Percentiles rank a stretch among this genome's conserved stretches.
Evolutionary conservation across 1,140 invertebrate species (phyloP).

Genomic region (Macrocentrus cingulum): DNA sequence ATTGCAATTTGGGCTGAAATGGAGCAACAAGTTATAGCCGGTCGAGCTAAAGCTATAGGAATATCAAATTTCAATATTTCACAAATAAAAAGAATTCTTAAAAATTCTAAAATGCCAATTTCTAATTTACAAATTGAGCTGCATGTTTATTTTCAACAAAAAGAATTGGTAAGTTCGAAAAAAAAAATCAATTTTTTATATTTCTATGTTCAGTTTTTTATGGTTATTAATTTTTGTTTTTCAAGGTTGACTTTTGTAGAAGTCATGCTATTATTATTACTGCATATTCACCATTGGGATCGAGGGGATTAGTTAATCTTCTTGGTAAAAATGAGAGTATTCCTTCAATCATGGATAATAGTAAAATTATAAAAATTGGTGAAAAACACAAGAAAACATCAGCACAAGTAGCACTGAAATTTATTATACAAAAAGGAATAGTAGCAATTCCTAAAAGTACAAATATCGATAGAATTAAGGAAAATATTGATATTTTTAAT

Average conservation of each 20-base stretch:
- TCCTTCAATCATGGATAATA: slow-evolving; percentile 69
- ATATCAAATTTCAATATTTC: slow-evolving; percentile 77
- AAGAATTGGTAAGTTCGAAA: slow-evolving; percentile 58
- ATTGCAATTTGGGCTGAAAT: slow-evolving; percentile 74
- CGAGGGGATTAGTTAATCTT: slow-evolving; percentile 60
- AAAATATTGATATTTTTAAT: slow-evolving; percentile 62
- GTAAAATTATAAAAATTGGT: slow-evolving; percentile 67
- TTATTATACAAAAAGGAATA: slow-evolving; percentile 61
- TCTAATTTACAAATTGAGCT: slow-evolving; percentile 76
- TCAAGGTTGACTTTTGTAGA: slow-evolving; percentile 61
- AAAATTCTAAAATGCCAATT: slow-evolving; percentile 61
- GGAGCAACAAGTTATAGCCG: slow-evolving; percentile 66
- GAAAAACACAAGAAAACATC: slow-evolving; percentile 61
- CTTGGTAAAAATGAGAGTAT: slow-evolving; percentile 57
- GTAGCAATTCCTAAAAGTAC: slow-evolving; percentile 68
- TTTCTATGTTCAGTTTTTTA: slow-evolving; percentile 7
- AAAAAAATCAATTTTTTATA: slow-evolving; percentile 6
- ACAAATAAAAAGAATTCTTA: slow-evolving; percentile 69
- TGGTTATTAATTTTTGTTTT: slow-evolving; percentile 23
- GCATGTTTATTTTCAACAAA: slow-evolving; percentile 67
- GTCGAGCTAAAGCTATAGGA: slow-evolving; percentile 70
- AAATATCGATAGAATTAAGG: slow-evolving; percentile 58
- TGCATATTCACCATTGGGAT: slow-evolving; percentile 67
- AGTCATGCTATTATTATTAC: slow-evolving; percentile 60
- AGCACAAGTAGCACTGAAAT: slow-evolving; percentile 66